These are phyloP conservation scores for Pangasianodon hypophthalmus DNA, from an alignment of 2,113 vertebrate species.

Conservation along the genomic window DNA sequence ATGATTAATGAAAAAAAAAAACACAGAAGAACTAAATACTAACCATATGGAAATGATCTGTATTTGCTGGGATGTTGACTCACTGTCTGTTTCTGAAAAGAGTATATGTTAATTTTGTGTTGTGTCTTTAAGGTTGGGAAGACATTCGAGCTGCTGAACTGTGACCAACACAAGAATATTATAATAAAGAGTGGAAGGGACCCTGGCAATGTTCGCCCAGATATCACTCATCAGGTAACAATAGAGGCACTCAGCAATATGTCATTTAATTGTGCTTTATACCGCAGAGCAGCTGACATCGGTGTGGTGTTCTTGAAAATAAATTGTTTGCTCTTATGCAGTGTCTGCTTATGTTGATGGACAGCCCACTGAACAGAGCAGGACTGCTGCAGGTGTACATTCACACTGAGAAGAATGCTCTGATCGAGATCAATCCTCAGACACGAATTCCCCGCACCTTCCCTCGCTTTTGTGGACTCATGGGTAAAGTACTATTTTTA, in stretches of 20 bases:
- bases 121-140: constrained; percentile 82
- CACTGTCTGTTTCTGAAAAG: not conserved
- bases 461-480: constrained; percentile 92
- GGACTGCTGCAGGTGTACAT: constrained; percentile 94
- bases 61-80: not conserved
- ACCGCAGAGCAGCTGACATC: not conserved
- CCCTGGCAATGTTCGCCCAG: constrained; percentile 86
- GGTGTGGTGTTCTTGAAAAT: not conserved
- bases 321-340: constrained; percentile 56
- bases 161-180: constrained; percentile 89
- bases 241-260: not conserved
- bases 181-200: constrained; percentile 87
- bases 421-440: constrained; percentile 96
- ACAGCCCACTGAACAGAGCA: constrained; percentile 94
- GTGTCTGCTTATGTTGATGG: constrained; percentile 95
- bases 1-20: not conserved
- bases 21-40: not conserved
- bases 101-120: not conserved
- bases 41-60: not conserved
- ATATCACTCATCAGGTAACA: constrained; percentile 92
- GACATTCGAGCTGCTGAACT: constrained; percentile 91
- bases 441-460: constrained; percentile 96
- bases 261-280: not conserved
- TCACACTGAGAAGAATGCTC: constrained; percentile 90
- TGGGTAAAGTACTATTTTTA: constrained; percentile 79